Base-by-base conservation (phyloP, 2,888 invertebrate genomes). In the Amphipoea oculea region DNA sequence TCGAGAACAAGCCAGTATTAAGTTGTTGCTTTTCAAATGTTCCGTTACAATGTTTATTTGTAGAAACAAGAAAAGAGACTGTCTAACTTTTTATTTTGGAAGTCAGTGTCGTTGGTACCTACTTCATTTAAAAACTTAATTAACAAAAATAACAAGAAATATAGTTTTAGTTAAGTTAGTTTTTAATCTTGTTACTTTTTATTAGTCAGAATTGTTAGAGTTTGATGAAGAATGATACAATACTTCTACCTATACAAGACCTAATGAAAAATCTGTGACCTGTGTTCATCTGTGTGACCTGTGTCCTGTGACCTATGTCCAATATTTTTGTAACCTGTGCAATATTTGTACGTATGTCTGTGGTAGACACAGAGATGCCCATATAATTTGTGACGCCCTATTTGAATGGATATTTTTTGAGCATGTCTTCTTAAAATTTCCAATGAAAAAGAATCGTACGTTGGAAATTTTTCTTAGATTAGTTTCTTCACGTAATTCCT, bases 1-100 rank as follows among this genome's bases (percentile, higher is more conserved):
- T 81, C 73, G 66, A 68, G 54, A 79, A 65, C 63, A 57, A 77
- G 72, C 29, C 40, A 40, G 45, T 29, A 69, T 67, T 67, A 40
- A 51, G 62, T 71, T 40, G n/a, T 40, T 48, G 20, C 1, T 48
- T 71, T 73, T 40, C 2, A 45, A 75, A 20, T 14, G 17, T 17
- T 75, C 1, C 20, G 11, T 40, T 23, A 70, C 9, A 9, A 1
- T 20, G 20, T 66, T 60, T 45, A 12, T n/a, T 48, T n/a, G 36
- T 17, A 36, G 17, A 48, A 36, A 68, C 17, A 42, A 48, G 1
- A 23, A 29, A 48, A 40, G 17, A 48, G 29, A 60, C 11, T 29
- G 14, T 23, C 1, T 45, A n/a, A 1, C 23, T 63, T 77, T 6
- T 77, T 48, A 12, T 7, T 9, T n/a, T n/a, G n/a, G n/a, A n/a